A percentile compares a stretch with the other conserved stretches of the same genome.
Evolutionary conservation across 2,888 invertebrate genomes (phyloP).

Genomic region (Hemithea aestivaria): DNA sequence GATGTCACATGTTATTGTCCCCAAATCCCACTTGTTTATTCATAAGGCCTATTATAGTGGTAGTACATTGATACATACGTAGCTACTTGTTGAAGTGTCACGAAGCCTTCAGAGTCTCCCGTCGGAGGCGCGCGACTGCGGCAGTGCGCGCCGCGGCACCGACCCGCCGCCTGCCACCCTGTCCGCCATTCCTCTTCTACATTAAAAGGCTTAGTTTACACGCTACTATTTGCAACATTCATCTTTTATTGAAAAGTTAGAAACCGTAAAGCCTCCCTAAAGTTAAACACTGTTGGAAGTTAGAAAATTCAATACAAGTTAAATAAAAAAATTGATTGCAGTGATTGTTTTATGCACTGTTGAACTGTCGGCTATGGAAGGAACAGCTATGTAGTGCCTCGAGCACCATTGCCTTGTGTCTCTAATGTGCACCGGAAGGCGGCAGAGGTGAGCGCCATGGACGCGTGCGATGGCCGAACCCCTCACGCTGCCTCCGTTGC

Average conservation of each 20-base stretch:
- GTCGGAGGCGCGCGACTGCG: constrained; percentile 29
- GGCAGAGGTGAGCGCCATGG: constrained; percentile 54
- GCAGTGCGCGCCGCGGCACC: constrained; percentile 43
- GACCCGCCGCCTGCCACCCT: constrained; percentile 12
- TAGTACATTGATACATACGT: background rate
- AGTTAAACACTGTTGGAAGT: no score
- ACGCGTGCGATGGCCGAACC: constrained; percentile 68
- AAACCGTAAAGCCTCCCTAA: no score
- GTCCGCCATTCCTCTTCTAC: background rate
- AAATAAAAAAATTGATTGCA: background rate
- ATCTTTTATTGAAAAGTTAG: no score
- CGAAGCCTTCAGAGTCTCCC: constrained; percentile 28
- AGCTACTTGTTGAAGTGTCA: constrained; percentile 33
- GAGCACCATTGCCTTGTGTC: constrained; percentile 32
- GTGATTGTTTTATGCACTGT: constrained; percentile 4
- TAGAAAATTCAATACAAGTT: background rate
- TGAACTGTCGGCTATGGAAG: constrained; percentile 16
- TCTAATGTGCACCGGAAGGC: constrained; percentile 29
- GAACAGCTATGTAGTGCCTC: constrained; percentile 33
- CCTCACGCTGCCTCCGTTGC: constrained; percentile 67
- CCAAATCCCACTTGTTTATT: no score
- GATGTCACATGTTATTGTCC: no score
- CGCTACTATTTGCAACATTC: no score
- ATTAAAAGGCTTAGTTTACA: no score
- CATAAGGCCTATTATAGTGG: no score